phyloP scores from a whole-genome alignment of 1,140 invertebrate genomes.

The Zaprionus camerounensis region DNA sequence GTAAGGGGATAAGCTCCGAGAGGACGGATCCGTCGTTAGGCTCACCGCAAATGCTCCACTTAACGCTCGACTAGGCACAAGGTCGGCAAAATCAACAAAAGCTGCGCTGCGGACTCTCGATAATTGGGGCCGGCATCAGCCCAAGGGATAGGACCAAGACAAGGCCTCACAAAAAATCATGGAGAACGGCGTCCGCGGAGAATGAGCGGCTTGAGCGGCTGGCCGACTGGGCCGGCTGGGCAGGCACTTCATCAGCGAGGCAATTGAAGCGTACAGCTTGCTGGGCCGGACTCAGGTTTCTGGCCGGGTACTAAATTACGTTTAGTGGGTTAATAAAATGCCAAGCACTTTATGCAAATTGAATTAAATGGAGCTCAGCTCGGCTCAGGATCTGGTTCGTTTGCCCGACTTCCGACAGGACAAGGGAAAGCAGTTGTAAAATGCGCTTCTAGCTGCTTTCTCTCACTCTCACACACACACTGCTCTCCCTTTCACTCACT shows the following conservation, averaged over 20 bases:
- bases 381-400: constrained; percentile 47
- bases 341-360: constrained; percentile 77
- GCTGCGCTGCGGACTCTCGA: constrained; percentile 58
- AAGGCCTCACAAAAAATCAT: constrained; percentile 30
- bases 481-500: not conserved
- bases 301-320: constrained; percentile 65
- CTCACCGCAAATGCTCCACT: constrained; percentile 65
- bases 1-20: not conserved
- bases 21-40: constrained; percentile 34
- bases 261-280: constrained; percentile 57
- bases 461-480: not conserved
- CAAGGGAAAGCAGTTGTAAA: constrained; percentile 45
- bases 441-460: constrained; percentile 34
- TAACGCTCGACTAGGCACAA: constrained; percentile 75
- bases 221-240: constrained; percentile 4
- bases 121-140: constrained; percentile 64
- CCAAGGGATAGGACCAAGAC: constrained; percentile 49
- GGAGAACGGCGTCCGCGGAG: not conserved
- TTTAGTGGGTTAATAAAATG: constrained; percentile 79
- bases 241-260: constrained; percentile 64
- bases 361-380: constrained; percentile 65
- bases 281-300: constrained; percentile 45
- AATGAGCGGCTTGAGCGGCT: constrained; percentile 14
- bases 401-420: constrained; percentile 42
- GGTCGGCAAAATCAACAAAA: constrained; percentile 72